A percentile compares a stretch with the other conserved stretches of the same genome.
Evolutionary conservation across 2,113 vertebrate genomes (phyloP).

Genomic region (Myrmophylax atrothorax): DNA sequence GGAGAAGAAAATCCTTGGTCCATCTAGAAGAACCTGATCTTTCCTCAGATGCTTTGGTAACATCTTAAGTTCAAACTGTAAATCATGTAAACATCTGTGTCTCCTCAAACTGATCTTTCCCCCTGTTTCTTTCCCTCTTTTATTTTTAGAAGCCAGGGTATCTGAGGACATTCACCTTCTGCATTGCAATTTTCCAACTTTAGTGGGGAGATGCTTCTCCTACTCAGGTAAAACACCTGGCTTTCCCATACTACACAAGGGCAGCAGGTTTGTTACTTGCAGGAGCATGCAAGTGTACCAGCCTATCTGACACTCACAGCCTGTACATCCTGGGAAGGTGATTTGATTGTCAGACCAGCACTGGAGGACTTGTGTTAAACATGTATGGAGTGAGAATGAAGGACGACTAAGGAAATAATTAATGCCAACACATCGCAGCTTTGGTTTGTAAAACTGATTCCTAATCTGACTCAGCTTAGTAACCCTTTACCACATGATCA

Average conservation of each 20-base stretch:
- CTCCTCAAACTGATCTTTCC: constrained; percentile 27
- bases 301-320: neutral
- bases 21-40: constrained; percentile 49
- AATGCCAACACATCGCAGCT: neutral
- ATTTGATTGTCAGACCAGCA: neutral
- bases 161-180: neutral
- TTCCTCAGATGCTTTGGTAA: constrained; percentile 42
- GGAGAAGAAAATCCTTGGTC: constrained; percentile 46
- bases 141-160: constrained; percentile 46
- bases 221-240: neutral
- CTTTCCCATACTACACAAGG: neutral
- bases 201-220: neutral
- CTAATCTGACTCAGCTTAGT: neutral
- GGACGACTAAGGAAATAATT: neutral
- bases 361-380: neutral
- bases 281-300: neutral
- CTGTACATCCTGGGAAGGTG: neutral
- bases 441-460: neutral
- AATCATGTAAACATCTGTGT: constrained; percentile 69
- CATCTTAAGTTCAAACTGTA: constrained; percentile 73
- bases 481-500: neutral
- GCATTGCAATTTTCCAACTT: neutral
- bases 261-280: neutral
- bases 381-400: neutral
- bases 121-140: neutral